Conservation (phyloP, 2,113 vertebrate species). For the Junco hyemalis region DNA sequence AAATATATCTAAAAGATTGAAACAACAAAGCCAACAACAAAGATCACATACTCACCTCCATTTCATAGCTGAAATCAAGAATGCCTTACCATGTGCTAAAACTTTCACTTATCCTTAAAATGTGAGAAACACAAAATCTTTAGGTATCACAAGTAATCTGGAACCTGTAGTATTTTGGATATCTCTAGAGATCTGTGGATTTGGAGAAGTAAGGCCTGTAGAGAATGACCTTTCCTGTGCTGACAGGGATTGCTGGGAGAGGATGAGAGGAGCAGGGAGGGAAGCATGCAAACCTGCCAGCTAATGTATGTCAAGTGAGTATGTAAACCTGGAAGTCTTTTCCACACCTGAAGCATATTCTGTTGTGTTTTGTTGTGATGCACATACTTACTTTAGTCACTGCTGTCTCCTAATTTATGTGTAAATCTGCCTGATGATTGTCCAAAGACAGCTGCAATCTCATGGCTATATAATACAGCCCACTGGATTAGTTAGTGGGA, state of each 20-base stretch:
- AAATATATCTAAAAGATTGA: background rate
- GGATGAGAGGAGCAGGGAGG: background rate
- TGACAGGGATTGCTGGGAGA: background rate
- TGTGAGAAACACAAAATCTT: background rate
- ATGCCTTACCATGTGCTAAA: background rate
- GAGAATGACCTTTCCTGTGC: background rate
- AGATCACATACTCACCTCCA: fast-evolving
- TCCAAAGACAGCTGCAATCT: background rate
- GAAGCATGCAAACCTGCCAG: background rate
- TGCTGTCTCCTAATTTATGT: background rate
- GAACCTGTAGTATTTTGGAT: background rate
- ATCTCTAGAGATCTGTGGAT: background rate
- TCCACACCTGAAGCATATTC: background rate
- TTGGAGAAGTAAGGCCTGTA: background rate
- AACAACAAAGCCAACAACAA: background rate
- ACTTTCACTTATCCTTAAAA: background rate
- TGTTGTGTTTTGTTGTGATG: background rate
- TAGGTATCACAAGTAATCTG: background rate
- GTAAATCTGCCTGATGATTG: background rate
- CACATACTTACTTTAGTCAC: background rate
- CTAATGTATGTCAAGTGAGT: fast-evolving
- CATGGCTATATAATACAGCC: background rate
- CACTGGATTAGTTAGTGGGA: background rate
- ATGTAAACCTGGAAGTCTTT: background rate
- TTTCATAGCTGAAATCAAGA: background rate